phyloP scores from a whole-genome alignment of 1,140 invertebrate genomes.

The Epicauta chinensis region DNA sequence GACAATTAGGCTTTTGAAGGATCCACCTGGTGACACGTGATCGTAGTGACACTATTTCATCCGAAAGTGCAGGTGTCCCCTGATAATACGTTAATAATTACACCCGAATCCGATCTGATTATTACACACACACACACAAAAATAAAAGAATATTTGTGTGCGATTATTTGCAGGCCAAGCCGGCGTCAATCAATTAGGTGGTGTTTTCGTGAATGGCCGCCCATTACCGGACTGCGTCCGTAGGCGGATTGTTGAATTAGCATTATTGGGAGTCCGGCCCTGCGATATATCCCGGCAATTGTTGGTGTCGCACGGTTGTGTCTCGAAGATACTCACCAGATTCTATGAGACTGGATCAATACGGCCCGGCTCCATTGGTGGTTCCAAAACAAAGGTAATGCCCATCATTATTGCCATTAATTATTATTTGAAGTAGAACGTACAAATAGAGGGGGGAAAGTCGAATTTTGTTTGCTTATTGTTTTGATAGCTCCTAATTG shows the following conservation, averaged over 20 bases:
- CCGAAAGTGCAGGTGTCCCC: slow-evolving; percentile 17
- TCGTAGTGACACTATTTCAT: slow-evolving; percentile 13
- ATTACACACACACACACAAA: too few relatives aligned
- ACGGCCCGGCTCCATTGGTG: slow-evolving; percentile 82
- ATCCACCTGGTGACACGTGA: slow-evolving; percentile 17
- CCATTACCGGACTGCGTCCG: slow-evolving; percentile 92
- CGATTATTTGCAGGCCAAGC: slow-evolving; percentile 84
- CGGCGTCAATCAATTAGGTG: slow-evolving; percentile 92
- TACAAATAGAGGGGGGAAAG: too few relatives aligned
- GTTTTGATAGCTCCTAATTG: not conserved
- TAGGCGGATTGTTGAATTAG: slow-evolving; percentile 87
- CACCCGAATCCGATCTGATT: slow-evolving; percentile 5
- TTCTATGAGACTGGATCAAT: slow-evolving; percentile 95
- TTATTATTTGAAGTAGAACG: too few relatives aligned
- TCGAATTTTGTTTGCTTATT: too few relatives aligned
- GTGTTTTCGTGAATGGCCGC: slow-evolving; percentile 93
- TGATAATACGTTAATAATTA: slow-evolving; percentile 25
- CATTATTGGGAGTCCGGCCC: slow-evolving; percentile 83
- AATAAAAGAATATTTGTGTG: too few relatives aligned
- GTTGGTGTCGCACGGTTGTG: slow-evolving; percentile 91
- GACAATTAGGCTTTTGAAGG: too few relatives aligned
- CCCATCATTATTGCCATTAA: too few relatives aligned
- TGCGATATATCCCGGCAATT: slow-evolving; percentile 94
- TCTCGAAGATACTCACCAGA: slow-evolving; percentile 95
- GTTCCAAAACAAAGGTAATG: slow-evolving; percentile 81